Evolutionary conservation across 2,113 vertebrate species (phyloP), one percentile per base, ranked within the genome.

Genomic region (Amphiprion percula): DNA sequence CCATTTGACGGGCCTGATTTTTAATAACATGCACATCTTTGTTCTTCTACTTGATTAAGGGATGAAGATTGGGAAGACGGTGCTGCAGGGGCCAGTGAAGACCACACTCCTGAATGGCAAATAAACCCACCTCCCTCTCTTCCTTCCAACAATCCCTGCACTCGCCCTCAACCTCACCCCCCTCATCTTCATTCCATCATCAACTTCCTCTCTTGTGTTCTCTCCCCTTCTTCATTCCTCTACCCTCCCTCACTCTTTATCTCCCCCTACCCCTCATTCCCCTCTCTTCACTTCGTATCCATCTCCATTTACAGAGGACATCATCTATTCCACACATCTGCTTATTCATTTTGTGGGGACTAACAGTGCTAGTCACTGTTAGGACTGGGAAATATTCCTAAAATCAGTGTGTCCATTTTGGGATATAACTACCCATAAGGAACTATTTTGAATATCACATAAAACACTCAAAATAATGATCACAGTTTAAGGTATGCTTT

Each of bases 11-110:
- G 83, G 66, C 58, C 84, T 72, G 88, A 73, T 84, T 89, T 91
- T 88, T 90, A 90, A 90, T 89, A 87, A 85, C 72, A 88, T 67
- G 72, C 81, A 69, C 72, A 87, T 87, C 80, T 90, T 90, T 90
- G 86, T 90, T 85, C 82, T 58, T 66, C 59, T 62, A 80, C 67
- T 84, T 90, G 80, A 88, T 90, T 86, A 93, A 91, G 85, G 71
- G 80, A 79, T 85, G 77, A 63, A 76, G 68, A 91, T 68, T 64
- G 70, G 49, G 73, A 79, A 60, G 74, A 79, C 53, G 15, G 59
- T 49, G 78, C 87, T 73, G 28, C 64, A 56, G 88, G 90, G 86
- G 69, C 69, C 23, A 74, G 68, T 16, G 75, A 82, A 61, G 80
- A 82, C 83, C 80, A 84, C 82, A 84, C 68, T 80, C 21, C 67